Percentiles rank a stretch among this genome's conserved stretches.
These are phyloP conservation scores for Dromas ardeola DNA, from an alignment of 2,113 vertebrate genomes.

Conservation along the genomic window DNA sequence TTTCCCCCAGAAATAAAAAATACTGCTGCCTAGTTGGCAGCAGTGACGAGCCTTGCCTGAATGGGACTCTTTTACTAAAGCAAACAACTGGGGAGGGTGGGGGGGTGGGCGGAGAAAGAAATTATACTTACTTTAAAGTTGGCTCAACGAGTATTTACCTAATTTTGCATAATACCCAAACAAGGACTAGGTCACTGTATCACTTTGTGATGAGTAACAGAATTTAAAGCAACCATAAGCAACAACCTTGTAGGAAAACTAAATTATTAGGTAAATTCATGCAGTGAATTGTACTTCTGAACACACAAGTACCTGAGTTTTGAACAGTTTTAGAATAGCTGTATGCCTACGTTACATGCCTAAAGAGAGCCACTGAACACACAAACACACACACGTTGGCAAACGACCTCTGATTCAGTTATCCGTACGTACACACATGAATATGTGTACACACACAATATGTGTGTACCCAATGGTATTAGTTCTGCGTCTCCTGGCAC, in stretches of 20 bases:
- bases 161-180: neutral
- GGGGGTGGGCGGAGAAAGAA: neutral
- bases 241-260: neutral
- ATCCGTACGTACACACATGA: neutral
- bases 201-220: neutral
- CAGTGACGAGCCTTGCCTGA: neutral
- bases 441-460: no score
- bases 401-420: neutral
- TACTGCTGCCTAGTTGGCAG: neutral
- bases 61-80: neutral
- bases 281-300: neutral
- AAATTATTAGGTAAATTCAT: neutral
- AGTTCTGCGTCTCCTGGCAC: neutral
- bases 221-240: neutral
- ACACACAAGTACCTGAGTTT: neutral
- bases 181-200: neutral
- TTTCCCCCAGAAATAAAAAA: neutral
- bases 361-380: neutral
- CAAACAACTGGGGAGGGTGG: neutral
- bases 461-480: no score
- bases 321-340: neutral
- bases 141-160: neutral
- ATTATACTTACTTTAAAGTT: neutral
- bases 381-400: neutral
- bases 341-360: no score